Conservation (phyloP, 1,140 invertebrate species). For the Cydia strobilella region DNA sequence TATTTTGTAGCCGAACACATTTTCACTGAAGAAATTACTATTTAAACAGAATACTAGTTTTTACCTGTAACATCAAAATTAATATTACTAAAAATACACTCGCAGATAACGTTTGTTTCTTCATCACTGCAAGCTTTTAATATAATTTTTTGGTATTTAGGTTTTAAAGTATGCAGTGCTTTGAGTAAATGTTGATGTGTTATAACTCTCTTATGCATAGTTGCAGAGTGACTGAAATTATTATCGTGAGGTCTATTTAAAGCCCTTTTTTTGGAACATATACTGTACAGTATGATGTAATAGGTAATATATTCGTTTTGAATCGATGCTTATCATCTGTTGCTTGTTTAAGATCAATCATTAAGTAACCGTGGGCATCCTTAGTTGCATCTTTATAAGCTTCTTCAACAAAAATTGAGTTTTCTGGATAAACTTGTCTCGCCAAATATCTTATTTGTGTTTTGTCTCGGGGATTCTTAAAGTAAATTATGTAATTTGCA, state of each 20-base stretch:
- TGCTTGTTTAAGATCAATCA: slow-evolving; percentile 58
- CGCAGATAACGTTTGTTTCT: too few relatives aligned
- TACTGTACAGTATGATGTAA: too few relatives aligned
- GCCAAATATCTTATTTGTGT: slow-evolving; percentile 63
- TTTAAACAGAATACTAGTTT: too few relatives aligned
- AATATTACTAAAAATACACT: too few relatives aligned
- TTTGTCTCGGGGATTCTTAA: slow-evolving; percentile 71
- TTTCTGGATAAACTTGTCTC: slow-evolving; percentile 58
- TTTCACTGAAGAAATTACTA: too few relatives aligned
- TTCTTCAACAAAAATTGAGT: slow-evolving; percentile 63
- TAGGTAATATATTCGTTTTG: slow-evolving; percentile 42
- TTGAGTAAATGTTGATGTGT: slow-evolving; percentile 37
- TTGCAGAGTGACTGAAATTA: slow-evolving; percentile 36
- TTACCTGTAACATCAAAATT: too few relatives aligned
- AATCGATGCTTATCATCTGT: slow-evolving; percentile 52
- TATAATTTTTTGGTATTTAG: slow-evolving; percentile 36
- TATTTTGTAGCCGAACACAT: too few relatives aligned
- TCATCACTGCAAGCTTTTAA: too few relatives aligned
- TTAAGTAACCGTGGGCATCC: slow-evolving; percentile 56
- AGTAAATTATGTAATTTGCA: slow-evolving; percentile 61
- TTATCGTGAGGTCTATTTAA: slow-evolving; percentile 37
- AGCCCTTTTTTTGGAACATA: too few relatives aligned
- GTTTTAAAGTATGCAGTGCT: slow-evolving; percentile 38
- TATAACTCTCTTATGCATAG: slow-evolving; percentile 35
- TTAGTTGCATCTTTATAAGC: slow-evolving; percentile 62